These are phyloP conservation scores for Lytechinus variegatus DNA, from an alignment of 35 echinoderm and acorn worm species.

Conservation along the genomic window DNA sequence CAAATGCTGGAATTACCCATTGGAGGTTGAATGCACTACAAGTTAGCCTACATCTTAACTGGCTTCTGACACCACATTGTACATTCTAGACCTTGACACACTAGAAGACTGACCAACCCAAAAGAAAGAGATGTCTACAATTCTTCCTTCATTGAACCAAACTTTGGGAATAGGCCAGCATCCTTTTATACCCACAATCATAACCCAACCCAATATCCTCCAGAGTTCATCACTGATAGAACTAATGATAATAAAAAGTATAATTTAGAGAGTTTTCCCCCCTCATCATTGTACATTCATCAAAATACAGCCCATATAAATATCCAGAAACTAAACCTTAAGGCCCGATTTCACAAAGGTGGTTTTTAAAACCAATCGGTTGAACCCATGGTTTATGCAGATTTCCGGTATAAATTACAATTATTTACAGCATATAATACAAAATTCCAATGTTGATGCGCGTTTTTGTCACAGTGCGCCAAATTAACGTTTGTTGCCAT, in stretches of 20 bases:
- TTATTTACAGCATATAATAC: too few relatives aligned
- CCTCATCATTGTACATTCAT: not conserved
- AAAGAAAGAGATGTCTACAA: not conserved
- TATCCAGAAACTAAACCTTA: not conserved
- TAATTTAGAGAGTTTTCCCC: not conserved
- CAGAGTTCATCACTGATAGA: not conserved
- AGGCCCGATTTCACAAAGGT: not conserved
- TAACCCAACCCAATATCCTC: not conserved
- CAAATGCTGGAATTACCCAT: not conserved
- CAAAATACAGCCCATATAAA: not conserved
- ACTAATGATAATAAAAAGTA: not conserved
- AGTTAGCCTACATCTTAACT: not conserved
- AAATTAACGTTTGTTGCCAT: too few relatives aligned
- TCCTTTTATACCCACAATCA: not conserved
- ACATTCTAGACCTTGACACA: not conserved
- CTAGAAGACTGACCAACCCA: not conserved
- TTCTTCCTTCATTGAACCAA: not conserved
- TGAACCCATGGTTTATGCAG: too few relatives aligned
- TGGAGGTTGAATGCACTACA: not conserved
- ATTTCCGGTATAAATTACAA: too few relatives aligned
- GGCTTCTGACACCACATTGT: not conserved
- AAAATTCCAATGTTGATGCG: too few relatives aligned
- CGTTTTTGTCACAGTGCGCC: too few relatives aligned
- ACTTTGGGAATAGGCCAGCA: not conserved
- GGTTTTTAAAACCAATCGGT: not conserved